phyloP scores from a whole-genome alignment of 2,113 vertebrate genomes.

The Micronycteris hirsuta region DNA sequence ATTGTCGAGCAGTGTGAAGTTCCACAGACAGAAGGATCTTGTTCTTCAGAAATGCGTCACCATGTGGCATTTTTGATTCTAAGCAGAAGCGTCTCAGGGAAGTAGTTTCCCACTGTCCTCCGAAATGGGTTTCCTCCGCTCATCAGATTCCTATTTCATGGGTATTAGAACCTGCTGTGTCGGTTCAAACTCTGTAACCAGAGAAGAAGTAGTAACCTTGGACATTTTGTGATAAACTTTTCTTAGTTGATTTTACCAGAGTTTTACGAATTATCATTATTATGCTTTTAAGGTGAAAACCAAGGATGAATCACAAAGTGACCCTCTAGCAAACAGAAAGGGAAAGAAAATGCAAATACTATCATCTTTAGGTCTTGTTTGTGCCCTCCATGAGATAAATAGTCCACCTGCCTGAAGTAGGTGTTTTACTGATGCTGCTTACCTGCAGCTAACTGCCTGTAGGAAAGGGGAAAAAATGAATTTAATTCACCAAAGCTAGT shows the following conservation, averaged over 20 bases:
- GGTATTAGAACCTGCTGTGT: slow-evolving; percentile 41
- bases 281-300: neutral
- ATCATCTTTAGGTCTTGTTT: slow-evolving; percentile 45
- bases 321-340: neutral
- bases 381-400: slow-evolving; percentile 41
- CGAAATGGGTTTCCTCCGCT: slow-evolving; percentile 53
- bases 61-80: slow-evolving; percentile 1
- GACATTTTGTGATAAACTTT: neutral
- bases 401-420: slow-evolving; percentile 36
- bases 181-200: neutral
- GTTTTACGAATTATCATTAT: slow-evolving; percentile 16
- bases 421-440: slow-evolving; percentile 41
- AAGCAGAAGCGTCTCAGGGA: neutral
- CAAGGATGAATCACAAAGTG: neutral
- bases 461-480: neutral
- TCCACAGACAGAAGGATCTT: neutral
- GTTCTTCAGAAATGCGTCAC: neutral
- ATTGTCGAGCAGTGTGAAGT: neutral
- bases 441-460: neutral
- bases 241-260: neutral
- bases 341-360: slow-evolving; percentile 39
- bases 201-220: neutral
- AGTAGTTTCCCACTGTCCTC: slow-evolving; percentile 23
- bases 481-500: slow-evolving; percentile 43
- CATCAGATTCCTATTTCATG: slow-evolving; percentile 37